Evolutionary conservation across 2,113 vertebrate species (phyloP), one percentile per base, ranked within the genome.

Genomic region (Blennius ocellaris): DNA sequence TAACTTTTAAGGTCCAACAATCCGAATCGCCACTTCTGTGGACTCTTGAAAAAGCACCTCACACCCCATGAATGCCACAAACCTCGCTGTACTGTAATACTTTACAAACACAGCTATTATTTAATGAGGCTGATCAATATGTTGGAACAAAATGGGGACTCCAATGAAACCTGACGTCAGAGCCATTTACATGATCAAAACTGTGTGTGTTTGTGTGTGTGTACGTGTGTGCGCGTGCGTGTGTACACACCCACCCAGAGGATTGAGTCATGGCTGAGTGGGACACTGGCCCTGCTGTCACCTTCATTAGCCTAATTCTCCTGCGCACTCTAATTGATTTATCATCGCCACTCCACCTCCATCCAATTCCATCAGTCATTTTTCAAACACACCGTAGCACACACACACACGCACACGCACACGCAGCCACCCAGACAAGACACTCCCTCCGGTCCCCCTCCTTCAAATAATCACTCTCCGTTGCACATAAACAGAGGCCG

Each of bases 281-380:
- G 76, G 78, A 78, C 67, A 37, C 8, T 58, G 69, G 56, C 56
- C 41, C 64, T 51, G 77, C 82, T 60, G 78, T 69, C 77, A 63
- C 81, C 69, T 87, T 87, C 81, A 89, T 89, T 85, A 87, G 79
- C 21, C 52, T 81, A 68, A 86, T 80, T 83, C 74, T 74, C 56
- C 58, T 45, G 40, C 12, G 7, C 83, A 80, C 69, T 82, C 56
- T 86, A 86, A 90, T 90, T 89, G 87, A 90, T 87, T 89, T 79
- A 89, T 84, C 76, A 89, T 83, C 39, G 61, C 68, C 74, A 65
- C 65, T 81, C 77, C 53, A 79, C 73, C 59, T 71, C 67, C 17
- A 5, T 80, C 71, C 64, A 81, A 11, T 60, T 61, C 66, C 60
- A 69, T 82, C 83, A 79, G 49, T 69, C 73, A 70, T 78, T 51